phyloP scores from a whole-genome alignment of 2,797 vertebrate genomes.

The Phrynocephalus guinanensis region DNA sequence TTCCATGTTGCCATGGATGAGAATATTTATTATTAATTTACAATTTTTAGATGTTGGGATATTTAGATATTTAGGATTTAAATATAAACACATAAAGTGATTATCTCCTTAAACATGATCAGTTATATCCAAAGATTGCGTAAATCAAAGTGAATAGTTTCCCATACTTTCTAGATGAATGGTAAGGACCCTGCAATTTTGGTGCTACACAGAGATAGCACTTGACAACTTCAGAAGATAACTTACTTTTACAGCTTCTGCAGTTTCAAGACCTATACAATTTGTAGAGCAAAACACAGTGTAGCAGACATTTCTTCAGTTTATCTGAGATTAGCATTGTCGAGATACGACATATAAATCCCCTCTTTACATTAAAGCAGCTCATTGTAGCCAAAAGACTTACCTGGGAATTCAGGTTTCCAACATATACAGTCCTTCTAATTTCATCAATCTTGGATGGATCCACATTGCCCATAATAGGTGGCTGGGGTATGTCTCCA shows the following conservation, averaged over 20 bases:
- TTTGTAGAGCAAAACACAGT: neutral
- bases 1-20: neutral
- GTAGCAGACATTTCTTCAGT: neutral
- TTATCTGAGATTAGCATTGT: neutral
- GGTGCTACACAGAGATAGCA: neutral
- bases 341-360: neutral
- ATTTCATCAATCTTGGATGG: constrained; percentile 98
- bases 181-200: neutral
- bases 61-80: too few species aligned
- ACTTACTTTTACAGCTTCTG: neutral
- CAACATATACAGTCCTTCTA: constrained; percentile 95
- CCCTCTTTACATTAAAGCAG: neutral
- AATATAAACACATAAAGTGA: neutral
- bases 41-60: too few species aligned
- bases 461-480: constrained; percentile 97
- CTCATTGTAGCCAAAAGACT: constrained; percentile 3
- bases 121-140: neutral
- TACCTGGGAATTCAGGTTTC: constrained; percentile 99
- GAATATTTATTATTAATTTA: neutral
- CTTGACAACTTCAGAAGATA: neutral
- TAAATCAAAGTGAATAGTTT: neutral
- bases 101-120: neutral
- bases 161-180: neutral
- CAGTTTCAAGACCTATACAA: neutral
- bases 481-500: constrained; percentile 86